Evolutionary conservation across 2,888 invertebrate species (phyloP), one percentile per base, ranked within the genome.

Genomic region (Drosophila prostipennis): DNA sequence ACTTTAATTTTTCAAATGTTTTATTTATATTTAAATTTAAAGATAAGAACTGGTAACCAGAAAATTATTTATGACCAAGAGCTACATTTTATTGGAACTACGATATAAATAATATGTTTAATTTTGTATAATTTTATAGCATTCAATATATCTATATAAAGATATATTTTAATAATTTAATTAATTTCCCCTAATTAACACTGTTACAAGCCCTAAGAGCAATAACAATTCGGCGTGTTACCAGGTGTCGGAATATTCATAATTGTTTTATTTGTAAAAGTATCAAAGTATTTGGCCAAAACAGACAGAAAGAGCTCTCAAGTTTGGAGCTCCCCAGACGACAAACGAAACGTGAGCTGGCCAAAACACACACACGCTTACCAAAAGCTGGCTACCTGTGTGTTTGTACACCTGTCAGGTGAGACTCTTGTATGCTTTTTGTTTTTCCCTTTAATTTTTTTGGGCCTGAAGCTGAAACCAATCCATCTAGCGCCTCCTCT

Each of bases 401-500:
- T 57, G 46, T 56, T 64, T 69, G 76, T 86, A 79, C 84, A 85
- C 87, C 84, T 85, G 84, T 81, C 89, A 85, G 86, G 80, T 83
- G 87, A 86, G 80, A 75, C 78, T 55, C 63, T 70, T 19, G 53
- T 37, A 26, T 37, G 60, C 56, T 26, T 60, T 48, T 49, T 43
- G 39, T 72, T 61, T 53, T 43, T 51, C 48, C 43, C 14, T 49
- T 60, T 49, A 60, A 29, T 45, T 45, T 45, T 32, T 60, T 52
- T 42, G 67, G 59, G 42, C 56, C 65, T 61, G 59, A 69, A 79
- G 80, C 71, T 72, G 87, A 85, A 86, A 77, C 74, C 79, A 77
- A 82, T 80, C 87, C 87, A 88, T 86, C 88, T 82, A 88, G 83
- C 89, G 82, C 82, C 82, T 81, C 82, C 82, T 81, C 82, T 86